Evolutionary conservation across 2,888 invertebrate species (phyloP).

Genomic region (Calameuta idolon): DNA sequence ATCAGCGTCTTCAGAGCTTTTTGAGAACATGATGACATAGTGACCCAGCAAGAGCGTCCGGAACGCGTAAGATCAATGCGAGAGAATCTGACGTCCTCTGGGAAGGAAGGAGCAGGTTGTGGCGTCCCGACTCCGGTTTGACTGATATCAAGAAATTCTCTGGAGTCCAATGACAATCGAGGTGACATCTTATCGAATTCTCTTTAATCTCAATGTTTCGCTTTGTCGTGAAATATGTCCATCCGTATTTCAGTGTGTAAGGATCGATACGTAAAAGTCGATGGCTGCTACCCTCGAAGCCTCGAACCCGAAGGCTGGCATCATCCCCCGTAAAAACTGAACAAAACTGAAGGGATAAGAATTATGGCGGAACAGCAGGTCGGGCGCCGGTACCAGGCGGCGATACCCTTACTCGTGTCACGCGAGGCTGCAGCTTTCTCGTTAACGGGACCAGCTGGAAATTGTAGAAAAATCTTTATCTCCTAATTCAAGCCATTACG

Average conservation of each 20-base stretch:
- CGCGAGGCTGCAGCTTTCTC: constrained; percentile 41
- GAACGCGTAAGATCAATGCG: background rate
- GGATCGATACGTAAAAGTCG: background rate
- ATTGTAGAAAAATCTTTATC: background rate
- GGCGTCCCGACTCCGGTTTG: background rate
- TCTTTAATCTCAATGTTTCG: background rate
- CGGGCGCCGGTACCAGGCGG: constrained; percentile 72
- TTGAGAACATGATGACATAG: constrained; percentile 45
- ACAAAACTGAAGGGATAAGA: constrained; percentile 42
- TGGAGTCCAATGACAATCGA: background rate
- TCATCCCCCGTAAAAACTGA: constrained; percentile 22
- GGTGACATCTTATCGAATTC: background rate
- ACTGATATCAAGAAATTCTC: background rate
- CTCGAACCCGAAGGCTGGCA: background rate
- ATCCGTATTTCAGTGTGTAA: background rate
- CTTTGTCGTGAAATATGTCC: background rate
- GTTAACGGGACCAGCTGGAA: constrained; percentile 2
- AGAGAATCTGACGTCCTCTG: background rate
- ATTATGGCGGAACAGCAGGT: constrained; percentile 65
- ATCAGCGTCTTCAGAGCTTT: constrained; percentile 45
- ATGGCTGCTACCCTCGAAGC: background rate
- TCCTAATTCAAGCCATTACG: background rate
- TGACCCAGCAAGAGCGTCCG: constrained; percentile 6
- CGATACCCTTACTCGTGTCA: constrained; percentile 67
- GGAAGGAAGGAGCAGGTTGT: background rate